Evolutionary conservation across 2,113 vertebrate species (phyloP), one percentile per base, ranked within the genome.

Genomic region (Alexandromys fortis): DNA sequence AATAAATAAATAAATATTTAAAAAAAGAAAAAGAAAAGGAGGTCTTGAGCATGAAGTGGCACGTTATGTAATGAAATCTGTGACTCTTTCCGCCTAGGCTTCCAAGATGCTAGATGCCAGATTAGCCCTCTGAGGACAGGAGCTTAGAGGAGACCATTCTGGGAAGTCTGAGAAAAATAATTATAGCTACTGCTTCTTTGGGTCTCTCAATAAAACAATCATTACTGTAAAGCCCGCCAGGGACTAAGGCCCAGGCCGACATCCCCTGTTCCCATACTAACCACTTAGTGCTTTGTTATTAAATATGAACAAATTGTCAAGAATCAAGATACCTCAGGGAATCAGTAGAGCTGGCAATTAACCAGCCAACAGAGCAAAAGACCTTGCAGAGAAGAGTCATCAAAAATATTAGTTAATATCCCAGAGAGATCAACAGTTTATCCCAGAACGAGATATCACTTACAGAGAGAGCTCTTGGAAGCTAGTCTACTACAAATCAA

Each of bases 221-320:
- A 30, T 45, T 65, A 61, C 49, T 92, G 38, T 49, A 24, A 42
- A 30, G 6, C 22, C 2, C 17, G 6, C 73, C 13, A 17, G n/a
- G 24, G 42, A 72, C 30, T 49, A 58, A 52, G 47, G 10, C 49
- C 90, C 72, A 52, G 19, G 61, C 28, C 45, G 16, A 4, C 24
- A 21, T 11, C 52, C 85, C 38, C 16, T 73, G 24, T 17, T 82
- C 42, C 87, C 83, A 26, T 4, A 45, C 58, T 16, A 26, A 6
- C n/a, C 72, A 86, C 77, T 75, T 21, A 49, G 61, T 9, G 47
- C 35, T 83, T 90, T 92, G 81, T 92, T 96, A 93, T 92, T 89
- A 52, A 63, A 58, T 58, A 47, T 38, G 73, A 91, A 61, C 35
- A 86, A 30, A 49, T 49, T 28, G 92, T 45, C 65, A 76, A 89